phyloP scores from a whole-genome alignment of 1,140 invertebrate species.

The Drosophila equinoxialis region DNA sequence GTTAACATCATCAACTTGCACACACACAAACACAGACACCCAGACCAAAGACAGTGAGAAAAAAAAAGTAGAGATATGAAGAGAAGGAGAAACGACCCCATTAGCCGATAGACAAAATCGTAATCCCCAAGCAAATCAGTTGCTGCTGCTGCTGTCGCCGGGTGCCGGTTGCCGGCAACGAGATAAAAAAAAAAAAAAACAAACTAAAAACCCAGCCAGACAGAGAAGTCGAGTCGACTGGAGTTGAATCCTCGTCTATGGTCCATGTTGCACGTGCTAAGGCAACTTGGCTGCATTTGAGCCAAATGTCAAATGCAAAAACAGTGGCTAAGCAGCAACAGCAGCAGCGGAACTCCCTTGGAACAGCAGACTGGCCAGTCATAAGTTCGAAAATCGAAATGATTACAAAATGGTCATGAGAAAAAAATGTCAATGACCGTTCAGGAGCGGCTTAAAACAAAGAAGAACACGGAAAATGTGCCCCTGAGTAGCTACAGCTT shows the following conservation, averaged over 20 bases:
- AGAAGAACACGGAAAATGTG: background rate
- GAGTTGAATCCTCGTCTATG: background rate
- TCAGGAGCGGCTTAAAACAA: background rate
- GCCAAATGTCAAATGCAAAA: constrained; percentile 53
- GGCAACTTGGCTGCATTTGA: constrained; percentile 9
- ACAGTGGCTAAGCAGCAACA: constrained; percentile 18
- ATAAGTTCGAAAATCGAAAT: constrained; percentile 36
- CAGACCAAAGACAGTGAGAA: constrained; percentile 11
- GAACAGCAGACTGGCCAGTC: background rate
- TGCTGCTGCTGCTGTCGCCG: constrained; percentile 1
- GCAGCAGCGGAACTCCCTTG: constrained; percentile 7
- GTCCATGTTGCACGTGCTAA: constrained; percentile 8
- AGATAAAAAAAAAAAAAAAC: constrained; percentile 22
- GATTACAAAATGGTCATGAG: constrained; percentile 21
- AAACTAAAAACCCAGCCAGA: constrained; percentile 2
- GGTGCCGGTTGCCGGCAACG: constrained; percentile 20
- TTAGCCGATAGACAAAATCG: constrained; percentile 64
- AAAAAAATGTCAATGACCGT: background rate
- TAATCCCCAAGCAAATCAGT: constrained; percentile 66
- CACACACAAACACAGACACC: constrained; percentile 31
- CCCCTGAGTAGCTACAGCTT: too few species aligned
- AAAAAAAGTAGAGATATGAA: background rate
- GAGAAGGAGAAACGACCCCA: constrained; percentile 49
- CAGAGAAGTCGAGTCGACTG: constrained; percentile 22
- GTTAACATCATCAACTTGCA: constrained; percentile 57